Conservation (phyloP, 2,113 vertebrate species). For the Mixornis gularis region DNA sequence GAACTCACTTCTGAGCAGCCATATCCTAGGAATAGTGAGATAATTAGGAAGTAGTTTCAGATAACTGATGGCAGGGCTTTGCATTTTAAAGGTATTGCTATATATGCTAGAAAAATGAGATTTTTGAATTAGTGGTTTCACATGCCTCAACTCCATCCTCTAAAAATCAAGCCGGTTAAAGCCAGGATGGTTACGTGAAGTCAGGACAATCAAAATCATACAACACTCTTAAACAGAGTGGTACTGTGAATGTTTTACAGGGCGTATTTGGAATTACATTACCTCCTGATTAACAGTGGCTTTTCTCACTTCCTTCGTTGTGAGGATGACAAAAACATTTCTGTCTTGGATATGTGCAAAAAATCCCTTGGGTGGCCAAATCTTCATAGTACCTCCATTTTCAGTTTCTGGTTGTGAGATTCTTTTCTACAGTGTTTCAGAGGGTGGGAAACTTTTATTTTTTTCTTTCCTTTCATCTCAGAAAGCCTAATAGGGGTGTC, state of each 20-base stretch:
- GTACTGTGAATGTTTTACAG: not conserved
- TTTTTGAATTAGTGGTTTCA: not conserved
- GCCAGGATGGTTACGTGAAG: not conserved
- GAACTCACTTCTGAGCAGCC: not conserved
- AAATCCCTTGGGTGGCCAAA: not conserved
- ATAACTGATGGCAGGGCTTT: not conserved
- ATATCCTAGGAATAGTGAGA: not conserved
- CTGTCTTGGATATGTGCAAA: not conserved
- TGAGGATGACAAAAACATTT: not conserved
- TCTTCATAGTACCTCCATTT: not conserved
- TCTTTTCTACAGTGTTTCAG: not conserved
- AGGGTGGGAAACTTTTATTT: not conserved
- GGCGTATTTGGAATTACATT: not conserved
- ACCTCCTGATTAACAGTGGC: not conserved
- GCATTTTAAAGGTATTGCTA: not conserved
- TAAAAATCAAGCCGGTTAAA: not conserved
- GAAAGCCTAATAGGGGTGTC: not conserved
- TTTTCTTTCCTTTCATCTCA: not conserved
- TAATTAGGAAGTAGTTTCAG: slow-evolving; percentile 17
- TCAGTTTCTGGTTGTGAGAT: not conserved
- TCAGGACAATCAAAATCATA: not conserved
- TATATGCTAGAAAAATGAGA: not conserved
- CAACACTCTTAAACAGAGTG: not conserved
- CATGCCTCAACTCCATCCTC: not conserved
- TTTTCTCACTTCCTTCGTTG: not conserved